Evolutionary conservation across 2,113 vertebrate species (phyloP), one percentile per base, ranked within the genome.

Genomic region (Pipra filicauda): DNA sequence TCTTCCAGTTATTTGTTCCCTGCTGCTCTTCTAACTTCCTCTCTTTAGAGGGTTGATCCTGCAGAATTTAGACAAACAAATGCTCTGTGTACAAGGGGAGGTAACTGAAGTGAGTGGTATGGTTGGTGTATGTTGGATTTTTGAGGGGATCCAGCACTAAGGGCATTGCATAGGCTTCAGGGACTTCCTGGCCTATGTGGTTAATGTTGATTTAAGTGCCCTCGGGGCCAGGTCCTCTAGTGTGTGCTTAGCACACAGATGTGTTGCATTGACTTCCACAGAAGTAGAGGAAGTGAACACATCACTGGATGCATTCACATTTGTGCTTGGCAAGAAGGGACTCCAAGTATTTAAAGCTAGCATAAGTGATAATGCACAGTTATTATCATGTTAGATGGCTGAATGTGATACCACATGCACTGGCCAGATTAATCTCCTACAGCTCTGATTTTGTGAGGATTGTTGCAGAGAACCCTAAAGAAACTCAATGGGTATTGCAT

Each of bases 191-290:
- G 92, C 75, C 72, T 88, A 43, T n/a, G 33, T 35, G 11, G 51
- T 37, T 67, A 66, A 77, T 0, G 1, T 15, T 9, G 17, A 48
- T 65, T 76, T 35, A 64, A 73, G 59, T 88, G 51, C 65, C 69
- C 65, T 70, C 24, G 8, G 69, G 79, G 52, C 78, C 82, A 80
- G 75, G 91, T 94, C 82, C 58, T 52, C 30, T 31, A 64, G 76
- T 3, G 80, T 89, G 93, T 97, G 94, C 95, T 89, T 72, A 85
- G 95, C 96, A 97, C 94, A 97, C 94, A 87, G 89, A 62, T 64
- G 73, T 22, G 51, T 55, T 79, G 39, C 73, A 66, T 7, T 92
- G 91, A 96, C 94, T 93, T 96, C 91, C 91, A 93, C 85, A 77
- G 94, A 95, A 93, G 93, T 31, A 65, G 14, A 92, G 71, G 76